Evolutionary conservation across 1,140 invertebrate genomes (phyloP).

Genomic region (Lucilia sericata): DNA sequence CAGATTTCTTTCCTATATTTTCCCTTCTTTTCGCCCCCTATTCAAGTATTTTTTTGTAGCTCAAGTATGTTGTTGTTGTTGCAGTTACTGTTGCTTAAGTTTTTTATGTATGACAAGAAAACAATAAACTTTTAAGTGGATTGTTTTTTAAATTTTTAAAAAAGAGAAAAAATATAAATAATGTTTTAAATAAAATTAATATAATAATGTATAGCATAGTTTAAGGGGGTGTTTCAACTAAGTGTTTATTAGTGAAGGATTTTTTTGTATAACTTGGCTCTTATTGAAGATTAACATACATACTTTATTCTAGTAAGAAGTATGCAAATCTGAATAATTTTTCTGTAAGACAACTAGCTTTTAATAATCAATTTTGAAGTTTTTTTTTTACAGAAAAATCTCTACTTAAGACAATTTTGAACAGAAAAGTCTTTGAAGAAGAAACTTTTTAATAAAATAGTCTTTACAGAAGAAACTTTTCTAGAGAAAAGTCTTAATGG

Average conservation of each 20-base stretch:
- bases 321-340: too few species aligned
- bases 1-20: neutral
- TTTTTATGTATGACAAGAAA: neutral
- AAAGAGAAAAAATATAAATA: neutral
- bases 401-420: too few species aligned
- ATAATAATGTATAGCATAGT: neutral
- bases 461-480: too few species aligned
- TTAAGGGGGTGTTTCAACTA: neutral
- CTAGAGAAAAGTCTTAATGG: too few species aligned
- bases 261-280: too few species aligned
- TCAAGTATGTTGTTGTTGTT: neutral
- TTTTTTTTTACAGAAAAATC: too few species aligned
- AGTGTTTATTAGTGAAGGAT: neutral
- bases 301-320: too few species aligned
- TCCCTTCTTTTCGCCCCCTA: neutral
- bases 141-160: neutral
- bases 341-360: too few species aligned
- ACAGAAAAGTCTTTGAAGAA: too few species aligned
- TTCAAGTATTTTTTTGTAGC: neutral
- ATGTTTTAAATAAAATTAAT: constrained; percentile 4
- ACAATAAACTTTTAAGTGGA: neutral
- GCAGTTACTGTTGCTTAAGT: neutral
- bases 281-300: too few species aligned
- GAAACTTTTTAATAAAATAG: too few species aligned
- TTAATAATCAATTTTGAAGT: too few species aligned